These are phyloP conservation scores for Sciurus carolinensis DNA, from an alignment of 2,797 vertebrate species.

Conservation along the genomic window DNA sequence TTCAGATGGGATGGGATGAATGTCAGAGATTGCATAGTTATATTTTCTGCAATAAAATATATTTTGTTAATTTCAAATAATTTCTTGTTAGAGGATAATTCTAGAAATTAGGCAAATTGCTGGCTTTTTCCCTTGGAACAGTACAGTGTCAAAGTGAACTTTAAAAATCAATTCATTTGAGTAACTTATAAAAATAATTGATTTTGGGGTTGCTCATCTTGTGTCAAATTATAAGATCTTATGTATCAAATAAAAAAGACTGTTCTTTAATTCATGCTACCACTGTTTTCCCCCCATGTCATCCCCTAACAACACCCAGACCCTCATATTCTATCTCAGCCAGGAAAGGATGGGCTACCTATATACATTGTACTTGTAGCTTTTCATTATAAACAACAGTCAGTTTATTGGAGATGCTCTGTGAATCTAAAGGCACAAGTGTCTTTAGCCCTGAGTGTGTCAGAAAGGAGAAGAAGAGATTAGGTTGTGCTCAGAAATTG, in stretches of 20 bases:
- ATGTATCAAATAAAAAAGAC: not conserved
- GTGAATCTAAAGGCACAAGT: not conserved
- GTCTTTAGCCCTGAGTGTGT: not conserved
- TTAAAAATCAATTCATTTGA: constrained; percentile 6
- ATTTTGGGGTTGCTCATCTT: not conserved
- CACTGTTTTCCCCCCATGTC: not conserved
- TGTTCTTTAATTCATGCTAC: not conserved
- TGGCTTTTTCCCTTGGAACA: not conserved
- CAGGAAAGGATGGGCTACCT: not conserved
- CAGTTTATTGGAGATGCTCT: not conserved
- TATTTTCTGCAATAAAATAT: not conserved
- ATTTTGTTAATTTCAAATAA: not conserved
- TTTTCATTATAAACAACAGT: constrained; percentile 14
- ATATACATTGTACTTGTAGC: not conserved
- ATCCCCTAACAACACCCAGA: fast-evolving
- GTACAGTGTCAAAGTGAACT: not conserved
- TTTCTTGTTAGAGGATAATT: not conserved
- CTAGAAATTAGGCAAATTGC: not conserved
- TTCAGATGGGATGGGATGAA: not conserved
- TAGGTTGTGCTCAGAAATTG: not conserved
- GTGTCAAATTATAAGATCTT: not conserved
- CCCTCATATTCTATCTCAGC: not conserved
- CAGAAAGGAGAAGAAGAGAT: not conserved
- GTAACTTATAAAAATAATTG: not conserved
- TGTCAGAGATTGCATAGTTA: not conserved